phyloP scores from a whole-genome alignment of 1,140 invertebrate species.

The Zaprionus africanus region DNA sequence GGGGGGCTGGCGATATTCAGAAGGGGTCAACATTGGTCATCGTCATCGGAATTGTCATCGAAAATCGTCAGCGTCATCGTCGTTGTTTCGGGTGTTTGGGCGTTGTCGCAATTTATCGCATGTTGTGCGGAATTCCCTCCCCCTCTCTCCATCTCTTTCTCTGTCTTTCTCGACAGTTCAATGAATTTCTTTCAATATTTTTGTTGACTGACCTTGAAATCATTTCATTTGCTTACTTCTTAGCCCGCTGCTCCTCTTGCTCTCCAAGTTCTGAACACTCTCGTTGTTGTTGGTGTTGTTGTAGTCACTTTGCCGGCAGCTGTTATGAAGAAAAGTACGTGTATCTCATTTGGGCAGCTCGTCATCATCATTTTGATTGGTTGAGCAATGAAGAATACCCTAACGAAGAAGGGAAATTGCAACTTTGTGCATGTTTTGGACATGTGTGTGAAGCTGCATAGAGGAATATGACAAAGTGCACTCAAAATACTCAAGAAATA shows the following conservation, averaged over 20 bases:
- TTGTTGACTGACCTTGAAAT: conserved; percentile 65
- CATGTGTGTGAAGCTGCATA: background rate
- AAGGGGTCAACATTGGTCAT: conserved; percentile 8
- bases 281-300: conserved; percentile 11
- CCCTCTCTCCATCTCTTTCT: background rate
- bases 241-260: conserved; percentile 6
- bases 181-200: conserved; percentile 62
- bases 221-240: conserved; percentile 48
- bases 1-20: background rate
- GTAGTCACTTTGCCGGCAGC: conserved; percentile 24
- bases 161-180: conserved; percentile 49
- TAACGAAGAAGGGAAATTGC: background rate
- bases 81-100: conserved; percentile 36
- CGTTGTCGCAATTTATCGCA: conserved; percentile 74
- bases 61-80: background rate
- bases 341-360: conserved; percentile 36
- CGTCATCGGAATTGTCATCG: conserved; percentile 26
- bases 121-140: conserved; percentile 13
- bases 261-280: background rate
- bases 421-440: background rate
- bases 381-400: conserved; percentile 19
- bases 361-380: conserved; percentile 12
- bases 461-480: background rate
- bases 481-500: background rate
- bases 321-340: conserved; percentile 38